Conservation (phyloP, 2,797 vertebrate species). For the Ctenopoma kingsleyae region DNA sequence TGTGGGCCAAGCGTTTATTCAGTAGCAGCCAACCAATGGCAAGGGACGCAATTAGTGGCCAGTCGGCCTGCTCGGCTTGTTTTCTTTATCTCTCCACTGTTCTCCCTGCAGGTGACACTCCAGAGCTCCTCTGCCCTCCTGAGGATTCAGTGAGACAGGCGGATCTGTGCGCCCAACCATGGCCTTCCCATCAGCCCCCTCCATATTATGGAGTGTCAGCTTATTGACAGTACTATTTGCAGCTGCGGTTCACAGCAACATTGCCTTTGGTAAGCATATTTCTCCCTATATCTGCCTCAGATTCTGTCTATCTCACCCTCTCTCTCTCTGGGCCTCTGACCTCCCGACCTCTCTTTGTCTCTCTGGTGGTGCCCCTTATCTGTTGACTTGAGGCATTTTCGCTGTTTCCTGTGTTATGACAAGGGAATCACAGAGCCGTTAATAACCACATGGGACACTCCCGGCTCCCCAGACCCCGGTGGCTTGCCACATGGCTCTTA, state of each 20-base stretch:
- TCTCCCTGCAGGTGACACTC: conserved; percentile 77
- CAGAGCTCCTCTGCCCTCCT: conserved; percentile 67
- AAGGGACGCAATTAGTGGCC: conserved; percentile 66
- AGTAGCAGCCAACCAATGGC: conserved; percentile 48
- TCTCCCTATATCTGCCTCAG: conserved; percentile 27
- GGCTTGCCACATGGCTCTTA: conserved; percentile 36
- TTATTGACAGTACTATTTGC: conserved; percentile 69
- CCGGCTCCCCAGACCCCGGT: conserved; percentile 52
- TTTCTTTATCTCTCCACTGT: conserved; percentile 55
- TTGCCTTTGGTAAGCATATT: conserved; percentile 63
- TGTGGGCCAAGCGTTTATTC: conserved; percentile 65
- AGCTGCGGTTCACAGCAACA: conserved; percentile 76
- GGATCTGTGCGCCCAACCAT: conserved; percentile 74
- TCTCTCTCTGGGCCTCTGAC: conserved; percentile 58
- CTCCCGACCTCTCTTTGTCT: conserved; percentile 46
- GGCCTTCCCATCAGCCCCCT: conserved; percentile 76
- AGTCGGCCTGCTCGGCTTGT: conserved; percentile 38
- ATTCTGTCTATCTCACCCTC: conserved; percentile 25
- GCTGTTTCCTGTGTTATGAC: conserved; percentile 71
- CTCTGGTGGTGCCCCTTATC: conserved; percentile 51
- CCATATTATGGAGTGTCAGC: conserved; percentile 64
- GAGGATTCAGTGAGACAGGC: conserved; percentile 75
- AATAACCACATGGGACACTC: conserved; percentile 77
- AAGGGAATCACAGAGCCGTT: conserved; percentile 75
- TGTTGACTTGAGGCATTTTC: conserved; percentile 67